Base-by-base conservation (phyloP, 2,888 invertebrate genomes). In the Rutpela maculata region DNA sequence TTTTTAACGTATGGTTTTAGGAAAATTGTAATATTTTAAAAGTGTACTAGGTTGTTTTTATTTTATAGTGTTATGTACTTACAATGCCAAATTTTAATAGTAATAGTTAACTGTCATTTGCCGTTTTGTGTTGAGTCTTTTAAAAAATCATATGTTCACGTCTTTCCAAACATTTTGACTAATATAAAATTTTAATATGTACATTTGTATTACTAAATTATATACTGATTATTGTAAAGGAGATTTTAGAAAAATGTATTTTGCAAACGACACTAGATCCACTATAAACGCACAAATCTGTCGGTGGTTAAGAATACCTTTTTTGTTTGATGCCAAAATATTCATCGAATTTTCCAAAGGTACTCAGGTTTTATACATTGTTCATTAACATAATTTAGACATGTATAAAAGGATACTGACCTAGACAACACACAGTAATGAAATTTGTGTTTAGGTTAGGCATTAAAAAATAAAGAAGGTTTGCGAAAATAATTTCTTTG, bases 21-120 rank as follows among this genome's bases (percentile, higher is more conserved):
- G 60, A 70, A 19, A 70, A 70, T 60, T 69, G 69, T 57, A 69
- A 60, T 60, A 35, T 73, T 72, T 73, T 59, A 62, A 56, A 73
- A 65, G n/a, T 73, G 57, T 66, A 50, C 19, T 63, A 73, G 56
- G 65, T 63, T 73, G 65, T 73, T 73, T 72, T 73, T 73, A 73
- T 65, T 71, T 65, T 60, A 57, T 73, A 65, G 65, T 65, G 55
- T 73, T 65, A 65, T 73, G 63, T 73, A 73, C 65, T 65, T 63
- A 73, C 63, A 66, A 73, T 65, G 65, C 65, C 63, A 73, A 73
- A 73, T 73, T 73, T 73, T 73, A 73, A 57, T 66, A 73, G 60
- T 43, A 70, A 59, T 69, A 69, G 38, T 69, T 68, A 56, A 55
- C 17, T 22, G 43, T 67, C 57, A 18, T 31, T 31, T 35, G 38